Evolutionary conservation across 2,888 invertebrate genomes (phyloP).

Genomic region (Polietes domitor): DNA sequence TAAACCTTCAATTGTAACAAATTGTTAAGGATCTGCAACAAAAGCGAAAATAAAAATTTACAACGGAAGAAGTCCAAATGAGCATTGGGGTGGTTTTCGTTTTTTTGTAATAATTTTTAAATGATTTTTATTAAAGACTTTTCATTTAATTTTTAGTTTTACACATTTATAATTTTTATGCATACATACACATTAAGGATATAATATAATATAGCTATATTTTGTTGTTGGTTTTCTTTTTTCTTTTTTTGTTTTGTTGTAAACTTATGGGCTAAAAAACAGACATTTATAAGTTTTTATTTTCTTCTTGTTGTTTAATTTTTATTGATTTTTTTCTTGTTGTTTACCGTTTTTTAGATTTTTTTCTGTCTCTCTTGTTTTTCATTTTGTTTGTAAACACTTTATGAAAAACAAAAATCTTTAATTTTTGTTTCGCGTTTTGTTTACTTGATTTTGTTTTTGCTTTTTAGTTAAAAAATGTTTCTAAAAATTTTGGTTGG

Average conservation of each 20-base stretch:
- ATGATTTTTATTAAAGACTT: constrained; percentile 66
- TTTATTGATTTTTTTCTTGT: constrained; percentile 63
- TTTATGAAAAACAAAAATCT: constrained; percentile 63
- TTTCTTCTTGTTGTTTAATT: constrained; percentile 56
- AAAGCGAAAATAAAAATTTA: too few species aligned
- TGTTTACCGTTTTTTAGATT: constrained; percentile 59
- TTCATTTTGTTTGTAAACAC: constrained; percentile 66
- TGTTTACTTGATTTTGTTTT: constrained; percentile 51
- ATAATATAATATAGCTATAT: constrained; percentile 53
- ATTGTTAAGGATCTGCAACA: too few species aligned
- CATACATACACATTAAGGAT: constrained; percentile 66
- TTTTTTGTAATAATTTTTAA: constrained; percentile 65
- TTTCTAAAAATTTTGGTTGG: constrained; percentile 71
- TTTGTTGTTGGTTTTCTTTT: constrained; percentile 62
- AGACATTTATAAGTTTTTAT: constrained; percentile 71
- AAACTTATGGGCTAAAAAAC: constrained; percentile 78
- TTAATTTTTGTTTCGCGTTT: constrained; percentile 59
- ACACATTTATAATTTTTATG: constrained; percentile 67
- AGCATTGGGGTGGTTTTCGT: background rate
- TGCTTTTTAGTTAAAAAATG: constrained; percentile 73
- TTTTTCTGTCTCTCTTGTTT: constrained; percentile 55
- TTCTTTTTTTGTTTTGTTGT: constrained; percentile 49
- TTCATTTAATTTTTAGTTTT: constrained; percentile 64
- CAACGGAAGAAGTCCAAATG: background rate
- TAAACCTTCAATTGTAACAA: too few species aligned